phyloP scores from a whole-genome alignment of 2,888 invertebrate genomes.

The Philonicus albiceps region DNA sequence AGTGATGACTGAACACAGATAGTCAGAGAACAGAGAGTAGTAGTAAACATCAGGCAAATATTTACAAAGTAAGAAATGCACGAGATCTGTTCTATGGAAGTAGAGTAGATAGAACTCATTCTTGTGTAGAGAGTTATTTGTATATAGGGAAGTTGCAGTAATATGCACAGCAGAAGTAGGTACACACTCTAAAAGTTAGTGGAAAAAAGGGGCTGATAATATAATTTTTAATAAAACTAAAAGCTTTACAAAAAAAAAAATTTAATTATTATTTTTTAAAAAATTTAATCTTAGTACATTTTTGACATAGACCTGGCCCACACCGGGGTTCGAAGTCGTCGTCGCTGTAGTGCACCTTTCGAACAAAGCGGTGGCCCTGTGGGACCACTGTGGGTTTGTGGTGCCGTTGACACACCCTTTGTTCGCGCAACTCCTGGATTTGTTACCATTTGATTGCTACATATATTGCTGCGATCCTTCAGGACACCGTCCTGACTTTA shows the following conservation, averaged over 20 bases:
- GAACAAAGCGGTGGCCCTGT: conserved; percentile 63
- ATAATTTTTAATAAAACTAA: conserved; percentile 12
- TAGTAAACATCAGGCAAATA: conserved; percentile 30
- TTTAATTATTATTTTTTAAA: conserved; percentile 10
- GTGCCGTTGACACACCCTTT: conserved; percentile 63
- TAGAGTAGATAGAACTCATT: conserved; percentile 37
- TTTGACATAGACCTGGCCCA: conserved; percentile 80
- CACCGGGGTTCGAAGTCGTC: conserved; percentile 81
- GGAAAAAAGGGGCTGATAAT: background rate
- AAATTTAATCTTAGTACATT: conserved; percentile 60
- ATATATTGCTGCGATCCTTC: conserved; percentile 45
- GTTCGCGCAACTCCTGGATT: conserved; percentile 58
- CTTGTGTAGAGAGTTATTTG: conserved; percentile 25
- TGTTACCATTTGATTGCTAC: conserved; percentile 36
- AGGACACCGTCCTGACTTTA: conserved; percentile 50
- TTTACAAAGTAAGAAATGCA: background rate
- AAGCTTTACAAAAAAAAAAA: conserved; percentile 1
- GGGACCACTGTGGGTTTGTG: conserved; percentile 64
- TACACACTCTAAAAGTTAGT: conserved; percentile 35
- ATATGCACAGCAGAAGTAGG: conserved; percentile 24
- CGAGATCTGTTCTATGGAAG: conserved; percentile 30
- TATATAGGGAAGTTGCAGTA: background rate
- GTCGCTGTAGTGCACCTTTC: conserved; percentile 70
- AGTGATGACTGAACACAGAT: background rate
- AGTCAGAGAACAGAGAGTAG: background rate